phyloP scores from a whole-genome alignment of 2,113 vertebrate species.

The Daphoenositta chrysoptera region DNA sequence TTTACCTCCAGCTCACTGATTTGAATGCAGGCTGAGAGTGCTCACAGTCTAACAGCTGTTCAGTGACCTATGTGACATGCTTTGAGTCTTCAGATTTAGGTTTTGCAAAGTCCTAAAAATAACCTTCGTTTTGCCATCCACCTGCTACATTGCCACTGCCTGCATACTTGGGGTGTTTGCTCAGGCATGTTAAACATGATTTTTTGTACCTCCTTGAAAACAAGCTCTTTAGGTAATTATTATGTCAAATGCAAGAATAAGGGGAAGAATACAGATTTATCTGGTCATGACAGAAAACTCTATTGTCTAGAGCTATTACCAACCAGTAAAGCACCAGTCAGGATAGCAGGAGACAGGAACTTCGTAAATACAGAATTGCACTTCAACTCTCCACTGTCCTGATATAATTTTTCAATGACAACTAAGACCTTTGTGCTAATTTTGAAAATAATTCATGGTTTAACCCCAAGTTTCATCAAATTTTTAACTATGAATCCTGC shows the following conservation, averaged over 20 bases:
- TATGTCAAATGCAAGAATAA: neutral
- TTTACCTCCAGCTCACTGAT: slow-evolving; percentile 5
- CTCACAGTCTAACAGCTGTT: slow-evolving; percentile 15
- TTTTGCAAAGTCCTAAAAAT: slow-evolving; percentile 32
- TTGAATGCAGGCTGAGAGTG: neutral
- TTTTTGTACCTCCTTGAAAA: neutral
- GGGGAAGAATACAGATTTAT: neutral
- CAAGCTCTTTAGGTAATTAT: neutral
- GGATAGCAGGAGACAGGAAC: neutral
- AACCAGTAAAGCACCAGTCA: neutral
- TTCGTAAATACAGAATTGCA: neutral
- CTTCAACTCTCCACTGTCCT: neutral
- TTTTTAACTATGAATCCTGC: slow-evolving; percentile 1
- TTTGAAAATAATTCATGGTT: slow-evolving; percentile 12
- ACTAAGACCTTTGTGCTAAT: neutral
- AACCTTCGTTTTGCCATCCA: neutral
- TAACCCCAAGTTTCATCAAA: neutral
- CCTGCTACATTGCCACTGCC: neutral
- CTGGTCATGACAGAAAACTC: neutral
- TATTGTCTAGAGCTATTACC: neutral
- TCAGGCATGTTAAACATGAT: neutral
- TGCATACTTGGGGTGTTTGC: neutral
- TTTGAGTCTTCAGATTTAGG: neutral
- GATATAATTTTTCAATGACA: neutral
- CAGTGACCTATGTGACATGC: slow-evolving; percentile 1